Base-by-base conservation (phyloP, 1,140 invertebrate species). In the Zaprionus ghesquierei region DNA sequence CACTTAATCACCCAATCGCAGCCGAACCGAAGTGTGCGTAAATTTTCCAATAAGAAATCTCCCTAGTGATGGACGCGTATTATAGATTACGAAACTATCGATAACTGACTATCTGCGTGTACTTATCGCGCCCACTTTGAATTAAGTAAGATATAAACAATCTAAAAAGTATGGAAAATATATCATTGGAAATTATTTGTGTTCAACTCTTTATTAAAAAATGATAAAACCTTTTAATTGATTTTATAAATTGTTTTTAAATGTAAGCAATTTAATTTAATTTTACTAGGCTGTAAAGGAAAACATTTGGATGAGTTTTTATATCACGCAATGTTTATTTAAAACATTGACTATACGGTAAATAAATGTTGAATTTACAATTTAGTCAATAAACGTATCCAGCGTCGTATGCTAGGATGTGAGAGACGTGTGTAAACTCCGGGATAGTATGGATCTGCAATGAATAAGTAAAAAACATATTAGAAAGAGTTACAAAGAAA, bases 391-490 rank as follows among this genome's bases (percentile, higher is more conserved):
- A 91, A 54, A 33, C 86, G 82, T 25, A 92, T 85, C 91, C 91
- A 92, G 12, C 73, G 71, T 13, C 91, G 71, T 22, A 92, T 77
- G 3, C 71, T 59, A 8, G 90, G 80, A 70, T 91, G 87, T 1
- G 90, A 70, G 10, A 95, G 92, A n/a, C 93, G 92, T 0, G 94
- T 94, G 87, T 95, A 95, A 23, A 95, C 93, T 9, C 95, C 95
- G 0, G 95, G 94, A 74, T 92, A 93, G 5, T 92, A 91, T 0
- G 93, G 92, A 69, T 93, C 89, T 73, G 51, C 5, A 27, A 38
- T 10, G 5, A n/a, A 35, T 0, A 53, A 54, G n/a, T 29, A 0
- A 27, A 3, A 50, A 18, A 5, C 3, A 62, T 18, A 15, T 15
- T 18, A 51, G 6, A 53, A 53, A 29, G 25, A 18, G 22, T 10